Evolutionary conservation across 2,888 invertebrate genomes (phyloP), one percentile per base, ranked within the genome.

Genomic region (Melieria omissa): DNA sequence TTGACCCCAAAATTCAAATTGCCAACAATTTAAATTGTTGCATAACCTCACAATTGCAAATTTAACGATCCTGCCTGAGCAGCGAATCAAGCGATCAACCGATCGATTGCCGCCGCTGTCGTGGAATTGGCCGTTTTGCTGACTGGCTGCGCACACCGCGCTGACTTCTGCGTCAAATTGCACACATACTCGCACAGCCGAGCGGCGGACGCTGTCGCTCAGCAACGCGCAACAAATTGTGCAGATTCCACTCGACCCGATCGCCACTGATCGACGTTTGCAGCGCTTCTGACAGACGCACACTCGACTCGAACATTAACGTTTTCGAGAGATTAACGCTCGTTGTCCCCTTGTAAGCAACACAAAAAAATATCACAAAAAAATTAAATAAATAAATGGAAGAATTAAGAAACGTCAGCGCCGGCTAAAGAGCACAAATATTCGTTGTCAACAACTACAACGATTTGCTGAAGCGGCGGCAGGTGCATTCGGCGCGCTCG

Each of bases 401-500:
- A 29, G 29, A 29, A 29, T 29, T 29, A 29, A 29, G 29, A 29
- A 29, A 29, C 29, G 29, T 29, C 29, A 29, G 29, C 29, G 29
- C 29, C 29, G 29, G 29, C 29, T 29, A 29, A 29, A 29, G 29
- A 29, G 29, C 29, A 29, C 29, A 65, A 65, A 46, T 47, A 54
- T 67, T 67, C 60, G 42, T 60, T 52, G 49, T 67, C 52, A 67
- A 61, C 67, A 67, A 67, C 60, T 67, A 60, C 67, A 60, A 67
- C 60, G 42, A 14, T 67, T 67, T 58, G 47, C 12, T 55, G 65
- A n/a, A 9, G 42, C 52, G 57, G 47, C 44, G 67, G 67, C 67
- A 67, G 67, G 49, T 67, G 66, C 58, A 67, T 49, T 67, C 61
- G 49, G 29, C 41, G 12, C 42, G 4, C 41, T 8, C 6, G 41